A percentile compares a stretch with the other conserved stretches of the same genome.
These are phyloP conservation scores for Drosophila mercatorum DNA, from an alignment of 2,888 invertebrate species.

Conservation along the genomic window DNA sequence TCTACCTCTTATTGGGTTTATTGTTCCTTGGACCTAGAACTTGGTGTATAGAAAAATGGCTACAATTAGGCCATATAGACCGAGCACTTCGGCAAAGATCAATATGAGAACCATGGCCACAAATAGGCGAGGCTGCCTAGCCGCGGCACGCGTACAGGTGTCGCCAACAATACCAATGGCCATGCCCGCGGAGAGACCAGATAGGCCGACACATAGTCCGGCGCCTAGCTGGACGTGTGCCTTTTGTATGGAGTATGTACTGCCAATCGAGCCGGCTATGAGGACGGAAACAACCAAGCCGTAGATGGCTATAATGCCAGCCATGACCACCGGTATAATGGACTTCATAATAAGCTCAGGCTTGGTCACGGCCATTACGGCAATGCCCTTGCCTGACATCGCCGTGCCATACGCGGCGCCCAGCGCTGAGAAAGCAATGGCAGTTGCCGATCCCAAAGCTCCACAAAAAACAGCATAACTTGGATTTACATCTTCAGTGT, in stretches of 20 bases:
- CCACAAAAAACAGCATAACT: conserved; percentile 57
- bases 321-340: conserved; percentile 99
- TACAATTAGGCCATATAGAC: conserved; percentile 99
- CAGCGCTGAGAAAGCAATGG: conserved; percentile 86
- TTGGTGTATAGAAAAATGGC: conserved; percentile 99
- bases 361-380: conserved; percentile 99
- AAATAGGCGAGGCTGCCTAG: conserved; percentile 99
- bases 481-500: conserved; percentile 8
- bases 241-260: conserved; percentile 90
- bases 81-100: conserved; percentile 99
- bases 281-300: conserved; percentile 99
- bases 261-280: conserved; percentile 93
- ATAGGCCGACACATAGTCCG: conserved; percentile 97
- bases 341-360: conserved; percentile 99
- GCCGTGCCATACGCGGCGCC: conserved; percentile 99
- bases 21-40: conserved; percentile 73
- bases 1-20: not conserved
- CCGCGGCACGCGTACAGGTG: conserved; percentile 98
- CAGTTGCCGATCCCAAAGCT: conserved; percentile 92
- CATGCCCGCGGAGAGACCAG: conserved; percentile 98
- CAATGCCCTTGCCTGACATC: conserved; percentile 99
- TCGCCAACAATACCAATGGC: conserved; percentile 99
- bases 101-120: conserved; percentile 99
- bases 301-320: conserved; percentile 99
- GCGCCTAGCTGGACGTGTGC: conserved; percentile 98